Evolutionary conservation across 1,140 invertebrate genomes (phyloP).

Genomic region (Alviniconcha marisindica): DNA sequence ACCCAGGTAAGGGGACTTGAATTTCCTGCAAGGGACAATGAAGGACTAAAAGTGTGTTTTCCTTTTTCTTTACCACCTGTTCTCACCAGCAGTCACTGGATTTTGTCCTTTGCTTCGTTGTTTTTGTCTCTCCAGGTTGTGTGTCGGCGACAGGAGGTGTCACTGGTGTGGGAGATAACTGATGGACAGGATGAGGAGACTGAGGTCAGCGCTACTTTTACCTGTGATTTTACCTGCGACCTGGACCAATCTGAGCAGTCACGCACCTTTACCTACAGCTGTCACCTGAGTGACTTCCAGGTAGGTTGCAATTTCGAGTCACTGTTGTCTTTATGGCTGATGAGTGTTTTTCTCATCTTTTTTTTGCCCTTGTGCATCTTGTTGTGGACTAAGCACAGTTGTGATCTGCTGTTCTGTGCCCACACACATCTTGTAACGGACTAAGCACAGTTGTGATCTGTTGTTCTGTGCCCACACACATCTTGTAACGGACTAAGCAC

Average conservation of each 20-base stretch:
- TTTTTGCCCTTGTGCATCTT: no score
- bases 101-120: not conserved
- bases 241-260: conserved; percentile 75
- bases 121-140: conserved; percentile 78
- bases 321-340: no score
- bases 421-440: no score
- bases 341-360: no score
- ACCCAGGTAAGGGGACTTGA: no score
- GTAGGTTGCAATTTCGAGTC: conserved; percentile 70
- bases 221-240: conserved; percentile 81
- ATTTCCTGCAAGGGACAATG: no score
- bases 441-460: no score
- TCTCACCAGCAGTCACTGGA: not conserved
- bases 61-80: not conserved
- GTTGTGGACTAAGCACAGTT: no score
- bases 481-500: no score
- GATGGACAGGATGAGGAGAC: conserved; percentile 75
- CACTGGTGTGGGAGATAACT: conserved; percentile 90
- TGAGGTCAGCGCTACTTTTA: conserved; percentile 84
- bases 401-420: no score
- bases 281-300: conserved; percentile 82
- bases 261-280: conserved; percentile 79
- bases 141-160: conserved; percentile 83
- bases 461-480: no score
- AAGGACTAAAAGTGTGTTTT: no score